Evolutionary conservation across 2,888 invertebrate genomes (phyloP).

Genomic region (Schizotus pectinicornis): DNA sequence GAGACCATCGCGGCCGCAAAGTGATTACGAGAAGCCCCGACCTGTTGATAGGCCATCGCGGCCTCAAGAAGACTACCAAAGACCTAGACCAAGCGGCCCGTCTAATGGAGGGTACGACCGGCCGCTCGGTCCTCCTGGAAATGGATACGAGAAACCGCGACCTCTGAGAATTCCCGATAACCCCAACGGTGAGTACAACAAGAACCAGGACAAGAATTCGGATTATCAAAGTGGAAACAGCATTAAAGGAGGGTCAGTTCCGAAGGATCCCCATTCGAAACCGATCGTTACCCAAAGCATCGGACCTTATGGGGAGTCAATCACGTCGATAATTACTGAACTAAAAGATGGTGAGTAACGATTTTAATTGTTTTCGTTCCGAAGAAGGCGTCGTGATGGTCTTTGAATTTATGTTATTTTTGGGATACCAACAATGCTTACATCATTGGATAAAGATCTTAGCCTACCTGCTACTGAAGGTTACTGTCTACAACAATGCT

Average conservation of each 20-base stretch:
- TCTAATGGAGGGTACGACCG: not conserved
- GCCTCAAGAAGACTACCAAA: not conserved
- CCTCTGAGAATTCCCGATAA: conserved; percentile 5
- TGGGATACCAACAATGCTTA: conserved; percentile 28
- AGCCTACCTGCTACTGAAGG: conserved; percentile 33
- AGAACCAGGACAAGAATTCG: not conserved
- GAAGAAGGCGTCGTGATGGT: not conserved
- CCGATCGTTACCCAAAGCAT: conserved; percentile 48
- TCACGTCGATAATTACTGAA: conserved; percentile 53
- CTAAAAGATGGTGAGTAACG: conserved; percentile 45
- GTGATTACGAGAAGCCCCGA: conserved; percentile 10
- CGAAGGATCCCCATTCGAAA: conserved; percentile 27
- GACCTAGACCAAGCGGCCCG: conserved; percentile 1
- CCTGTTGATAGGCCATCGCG: too few relatives aligned
- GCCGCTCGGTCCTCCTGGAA: not conserved
- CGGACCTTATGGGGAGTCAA: conserved; percentile 51
- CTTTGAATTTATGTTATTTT: conserved; percentile 15
- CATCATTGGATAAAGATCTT: conserved; percentile 40
- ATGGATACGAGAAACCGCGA: conserved; percentile 2
- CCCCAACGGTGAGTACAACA: not conserved
- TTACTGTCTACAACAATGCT: conserved; percentile 39
- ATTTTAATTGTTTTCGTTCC: not conserved
- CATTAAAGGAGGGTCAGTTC: conserved; percentile 8
- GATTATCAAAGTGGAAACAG: conserved; percentile 6
- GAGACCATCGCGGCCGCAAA: conserved; percentile 8